phyloP scores from a whole-genome alignment of 2,888 invertebrate species.

The Pheosia tremula region DNA sequence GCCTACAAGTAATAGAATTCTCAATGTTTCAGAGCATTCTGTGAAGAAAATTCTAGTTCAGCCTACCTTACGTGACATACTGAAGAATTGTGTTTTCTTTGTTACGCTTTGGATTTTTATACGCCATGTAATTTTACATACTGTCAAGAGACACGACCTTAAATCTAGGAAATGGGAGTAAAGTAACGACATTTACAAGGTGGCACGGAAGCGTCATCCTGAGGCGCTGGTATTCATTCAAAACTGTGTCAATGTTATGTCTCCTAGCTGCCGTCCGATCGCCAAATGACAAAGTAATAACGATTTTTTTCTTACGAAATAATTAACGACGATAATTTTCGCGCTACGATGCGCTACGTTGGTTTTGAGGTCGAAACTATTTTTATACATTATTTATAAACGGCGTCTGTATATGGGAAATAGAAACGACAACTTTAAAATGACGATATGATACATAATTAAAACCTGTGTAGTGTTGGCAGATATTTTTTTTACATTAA shows the following conservation, averaged over 20 bases:
- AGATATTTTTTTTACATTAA: too few relatives aligned
- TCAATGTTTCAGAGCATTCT: too few relatives aligned
- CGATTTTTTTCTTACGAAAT: conserved; percentile 57
- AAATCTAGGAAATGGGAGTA: conserved; percentile 52
- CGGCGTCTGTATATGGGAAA: conserved; percentile 26
- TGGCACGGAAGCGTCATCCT: conserved; percentile 43
- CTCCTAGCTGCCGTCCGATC: conserved; percentile 52
- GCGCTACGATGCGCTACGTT: conserved; percentile 80
- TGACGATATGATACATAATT: not conserved
- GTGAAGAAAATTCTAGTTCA: too few relatives aligned
- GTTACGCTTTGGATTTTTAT: conserved; percentile 6
- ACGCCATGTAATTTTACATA: conserved; percentile 23
- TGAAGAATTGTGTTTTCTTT: too few relatives aligned
- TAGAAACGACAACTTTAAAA: conserved; percentile 13
- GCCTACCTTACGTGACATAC: too few relatives aligned
- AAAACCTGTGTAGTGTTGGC: too few relatives aligned
- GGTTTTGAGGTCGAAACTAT: conserved; percentile 69
- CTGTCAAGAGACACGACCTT: conserved; percentile 27
- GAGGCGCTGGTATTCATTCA: conserved; percentile 46
- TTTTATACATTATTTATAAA: conserved; percentile 50
- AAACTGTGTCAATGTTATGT: conserved; percentile 81
- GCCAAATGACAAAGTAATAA: conserved; percentile 62
- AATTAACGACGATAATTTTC: conserved; percentile 71
- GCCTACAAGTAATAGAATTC: too few relatives aligned
- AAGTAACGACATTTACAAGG: conserved; percentile 54